These are phyloP conservation scores for Drosophila baimaii DNA, from an alignment of 1,140 invertebrate genomes.

Conservation along the genomic window DNA sequence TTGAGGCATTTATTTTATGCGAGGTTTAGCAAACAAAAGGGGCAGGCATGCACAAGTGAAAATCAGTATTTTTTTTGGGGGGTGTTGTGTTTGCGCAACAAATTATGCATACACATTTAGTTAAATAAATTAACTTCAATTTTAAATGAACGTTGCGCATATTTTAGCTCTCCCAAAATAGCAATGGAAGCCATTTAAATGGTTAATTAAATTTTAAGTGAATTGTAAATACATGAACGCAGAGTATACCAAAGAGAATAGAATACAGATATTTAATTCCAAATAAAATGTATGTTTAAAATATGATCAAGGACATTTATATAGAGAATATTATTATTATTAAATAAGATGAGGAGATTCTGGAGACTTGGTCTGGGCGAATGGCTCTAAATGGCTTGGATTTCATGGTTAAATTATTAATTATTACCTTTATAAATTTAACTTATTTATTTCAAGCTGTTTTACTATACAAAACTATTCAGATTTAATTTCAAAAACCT, in stretches of 20 bases:
- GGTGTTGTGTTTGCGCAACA: constrained; percentile 19
- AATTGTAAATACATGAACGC: constrained; percentile 34
- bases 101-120: constrained; percentile 42
- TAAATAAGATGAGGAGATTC: background rate
- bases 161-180: constrained; percentile 13
- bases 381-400: background rate
- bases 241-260: constrained; percentile 40
- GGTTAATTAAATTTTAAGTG: constrained; percentile 33
- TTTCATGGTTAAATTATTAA: background rate
- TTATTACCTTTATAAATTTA: background rate
- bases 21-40: constrained; percentile 38
- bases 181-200: constrained; percentile 31
- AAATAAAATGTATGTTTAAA: constrained; percentile 33
- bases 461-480: constrained; percentile 10
- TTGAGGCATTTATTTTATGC: constrained; percentile 62
- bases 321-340: constrained; percentile 3
- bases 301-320: constrained; percentile 5
- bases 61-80: constrained; percentile 29
- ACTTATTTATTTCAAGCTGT: background rate
- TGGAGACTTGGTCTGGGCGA: background rate
- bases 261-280: constrained; percentile 15
- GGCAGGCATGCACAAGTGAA: constrained; percentile 6
- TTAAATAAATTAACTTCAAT: constrained; percentile 30
- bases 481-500: background rate
- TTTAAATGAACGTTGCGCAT: constrained; percentile 22